Conservation (phyloP, 1,140 invertebrate genomes). For the Pseudomyrmex pallidus region DNA sequence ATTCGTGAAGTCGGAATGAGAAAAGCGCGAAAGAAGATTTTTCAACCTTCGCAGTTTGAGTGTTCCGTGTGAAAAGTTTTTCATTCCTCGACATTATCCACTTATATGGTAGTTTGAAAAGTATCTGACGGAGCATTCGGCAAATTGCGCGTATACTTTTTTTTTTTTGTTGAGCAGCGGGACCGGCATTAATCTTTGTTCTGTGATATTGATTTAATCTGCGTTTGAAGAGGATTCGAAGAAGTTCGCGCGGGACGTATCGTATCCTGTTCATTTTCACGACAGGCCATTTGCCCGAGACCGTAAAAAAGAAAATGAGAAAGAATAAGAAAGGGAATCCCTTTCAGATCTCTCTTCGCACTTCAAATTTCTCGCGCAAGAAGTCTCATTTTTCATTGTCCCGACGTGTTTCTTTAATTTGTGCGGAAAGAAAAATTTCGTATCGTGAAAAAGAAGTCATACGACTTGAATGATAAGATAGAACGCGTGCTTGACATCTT, state of each 20-base stretch:
- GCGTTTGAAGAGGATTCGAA: background rate
- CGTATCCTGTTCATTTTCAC: conserved; percentile 24
- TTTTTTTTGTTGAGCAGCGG: background rate
- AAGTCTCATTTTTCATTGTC: background rate
- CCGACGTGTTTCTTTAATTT: background rate
- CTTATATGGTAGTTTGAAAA: conserved; percentile 21
- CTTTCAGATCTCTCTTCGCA: background rate
- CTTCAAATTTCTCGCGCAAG: background rate
- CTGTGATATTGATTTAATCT: conserved; percentile 11
- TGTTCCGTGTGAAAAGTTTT: conserved; percentile 34
- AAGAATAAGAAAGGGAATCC: background rate
- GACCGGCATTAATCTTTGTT: background rate
- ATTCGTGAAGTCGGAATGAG: conserved; percentile 42
- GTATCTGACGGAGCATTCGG: conserved; percentile 25
- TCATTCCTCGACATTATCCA: conserved; percentile 22
- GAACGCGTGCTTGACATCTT: background rate
- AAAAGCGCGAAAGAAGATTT: conserved; percentile 21
- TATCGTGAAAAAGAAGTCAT: background rate
- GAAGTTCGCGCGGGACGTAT: background rate
- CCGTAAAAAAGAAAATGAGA: background rate
- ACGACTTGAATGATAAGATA: background rate
- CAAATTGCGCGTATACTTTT: conserved; percentile 10
- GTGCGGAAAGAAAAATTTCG: conserved; percentile 10
- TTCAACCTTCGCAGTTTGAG: conserved; percentile 38
- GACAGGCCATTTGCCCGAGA: background rate